Percentiles rank a stretch among this genome's conserved stretches.
phyloP scores from a whole-genome alignment of 2,113 vertebrate genomes.

The Lonchura striata region DNA sequence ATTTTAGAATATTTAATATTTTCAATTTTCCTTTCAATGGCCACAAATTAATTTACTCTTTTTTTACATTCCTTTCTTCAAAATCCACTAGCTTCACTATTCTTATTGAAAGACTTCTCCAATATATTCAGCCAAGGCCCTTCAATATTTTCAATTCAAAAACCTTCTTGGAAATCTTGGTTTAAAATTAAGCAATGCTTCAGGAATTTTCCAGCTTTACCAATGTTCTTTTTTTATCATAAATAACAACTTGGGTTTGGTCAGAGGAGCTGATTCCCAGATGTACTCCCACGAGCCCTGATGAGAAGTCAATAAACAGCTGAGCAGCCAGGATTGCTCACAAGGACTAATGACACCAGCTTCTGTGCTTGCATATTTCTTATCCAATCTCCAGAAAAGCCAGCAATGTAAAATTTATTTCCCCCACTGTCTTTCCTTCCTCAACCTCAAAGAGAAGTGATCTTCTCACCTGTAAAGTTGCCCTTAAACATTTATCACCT shows the following conservation, averaged over 20 bases:
- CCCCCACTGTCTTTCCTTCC: accelerated
- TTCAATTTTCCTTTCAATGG: not conserved
- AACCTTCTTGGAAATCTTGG: not conserved
- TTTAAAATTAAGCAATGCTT: not conserved
- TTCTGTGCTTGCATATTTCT: not conserved
- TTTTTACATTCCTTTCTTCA: not conserved
- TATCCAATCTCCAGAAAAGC: not conserved
- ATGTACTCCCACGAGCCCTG: not conserved
- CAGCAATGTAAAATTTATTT: not conserved
- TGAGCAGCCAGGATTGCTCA: not conserved
- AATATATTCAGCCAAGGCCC: not conserved
- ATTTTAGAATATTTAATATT: not conserved
- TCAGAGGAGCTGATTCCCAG: not conserved
- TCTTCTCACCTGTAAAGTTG: not conserved
- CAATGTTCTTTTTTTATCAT: not conserved
- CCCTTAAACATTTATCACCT: not conserved
- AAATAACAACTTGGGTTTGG: not conserved
- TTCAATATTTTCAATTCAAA: not conserved
- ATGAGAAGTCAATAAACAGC: not conserved
- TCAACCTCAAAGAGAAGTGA: not conserved
- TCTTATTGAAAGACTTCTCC: not conserved
- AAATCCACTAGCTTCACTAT: not conserved
- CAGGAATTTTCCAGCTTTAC: not conserved
- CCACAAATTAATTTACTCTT: not conserved
- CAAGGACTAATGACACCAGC: not conserved